Percentiles rank a stretch among this genome's conserved stretches.
Evolutionary conservation across 2,888 invertebrate species (phyloP).

Genomic region (Mellilla xanthometata): DNA sequence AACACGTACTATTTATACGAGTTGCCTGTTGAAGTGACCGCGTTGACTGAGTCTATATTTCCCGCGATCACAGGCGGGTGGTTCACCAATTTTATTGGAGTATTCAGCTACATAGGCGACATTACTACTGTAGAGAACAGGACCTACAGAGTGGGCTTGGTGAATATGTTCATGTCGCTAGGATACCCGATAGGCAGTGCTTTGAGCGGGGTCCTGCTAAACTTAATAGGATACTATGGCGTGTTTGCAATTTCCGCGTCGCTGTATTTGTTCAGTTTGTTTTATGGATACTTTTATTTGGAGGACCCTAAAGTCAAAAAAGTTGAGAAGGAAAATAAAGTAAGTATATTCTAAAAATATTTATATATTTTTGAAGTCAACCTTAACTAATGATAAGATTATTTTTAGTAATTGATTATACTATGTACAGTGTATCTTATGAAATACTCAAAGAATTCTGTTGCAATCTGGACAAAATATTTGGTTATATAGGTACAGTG

Average conservation of each 20-base stretch:
- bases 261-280: conserved; percentile 87
- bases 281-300: conserved; percentile 87
- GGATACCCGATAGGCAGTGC: conserved; percentile 95
- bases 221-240: conserved; percentile 90
- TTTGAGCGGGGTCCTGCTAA: conserved; percentile 89
- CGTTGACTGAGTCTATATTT: conserved; percentile 89
- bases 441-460: too few species aligned
- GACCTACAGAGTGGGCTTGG: conserved; percentile 92
- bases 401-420: too few species aligned
- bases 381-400: too few species aligned
- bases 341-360: conserved; percentile 4
- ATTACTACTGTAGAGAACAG: conserved; percentile 91
- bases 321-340: conserved; percentile 35
- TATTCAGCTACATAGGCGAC: conserved; percentile 94
- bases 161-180: conserved; percentile 93
- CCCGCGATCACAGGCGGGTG: conserved; percentile 92
- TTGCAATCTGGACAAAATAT: conserved; percentile 4
- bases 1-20: conserved; percentile 91
- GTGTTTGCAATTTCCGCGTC: conserved; percentile 88
- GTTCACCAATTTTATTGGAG: conserved; percentile 94
- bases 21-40: conserved; percentile 90
- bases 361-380: too few species aligned
- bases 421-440: too few species aligned
- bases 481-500: background rate
- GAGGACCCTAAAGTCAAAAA: conserved; percentile 85